phyloP scores from a whole-genome alignment of 2,797 vertebrate genomes.

The Siniperca scherzeri region DNA sequence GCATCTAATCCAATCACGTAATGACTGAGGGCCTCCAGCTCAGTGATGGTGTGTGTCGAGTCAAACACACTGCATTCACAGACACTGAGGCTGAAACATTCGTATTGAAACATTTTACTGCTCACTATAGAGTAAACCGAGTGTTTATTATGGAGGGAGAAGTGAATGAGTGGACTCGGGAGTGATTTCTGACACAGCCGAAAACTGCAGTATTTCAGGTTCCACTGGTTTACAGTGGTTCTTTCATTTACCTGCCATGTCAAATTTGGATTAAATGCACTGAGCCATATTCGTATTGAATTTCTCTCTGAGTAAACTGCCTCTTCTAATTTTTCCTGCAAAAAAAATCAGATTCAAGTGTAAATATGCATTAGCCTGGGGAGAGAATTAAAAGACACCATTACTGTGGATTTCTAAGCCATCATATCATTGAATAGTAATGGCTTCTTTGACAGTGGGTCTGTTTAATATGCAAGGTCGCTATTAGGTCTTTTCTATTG shows the following conservation, averaged over 20 bases:
- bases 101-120: neutral
- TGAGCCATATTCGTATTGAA: constrained; percentile 18
- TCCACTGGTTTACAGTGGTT: neutral
- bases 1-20: constrained; percentile 9
- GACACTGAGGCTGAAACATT: neutral
- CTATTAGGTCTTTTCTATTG: constrained; percentile 20
- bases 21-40: neutral
- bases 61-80: neutral
- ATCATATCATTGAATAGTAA: constrained; percentile 19
- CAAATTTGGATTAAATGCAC: constrained; percentile 37
- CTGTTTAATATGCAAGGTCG: constrained; percentile 50
- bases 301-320: constrained; percentile 32
- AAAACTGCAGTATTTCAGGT: neutral
- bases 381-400: constrained; percentile 54
- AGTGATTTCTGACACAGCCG: neutral
- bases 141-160: neutral
- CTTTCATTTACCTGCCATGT: constrained; percentile 13
- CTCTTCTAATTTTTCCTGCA: constrained; percentile 44
- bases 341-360: constrained; percentile 41
- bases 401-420: constrained; percentile 20
- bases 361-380: constrained; percentile 51
- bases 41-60: neutral
- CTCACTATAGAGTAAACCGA: neutral
- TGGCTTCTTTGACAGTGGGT: constrained; percentile 1
- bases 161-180: no score